Evolutionary conservation across 2,113 vertebrate genomes (phyloP), one percentile per base, ranked within the genome.

Genomic region (Oryzias curvinotus): DNA sequence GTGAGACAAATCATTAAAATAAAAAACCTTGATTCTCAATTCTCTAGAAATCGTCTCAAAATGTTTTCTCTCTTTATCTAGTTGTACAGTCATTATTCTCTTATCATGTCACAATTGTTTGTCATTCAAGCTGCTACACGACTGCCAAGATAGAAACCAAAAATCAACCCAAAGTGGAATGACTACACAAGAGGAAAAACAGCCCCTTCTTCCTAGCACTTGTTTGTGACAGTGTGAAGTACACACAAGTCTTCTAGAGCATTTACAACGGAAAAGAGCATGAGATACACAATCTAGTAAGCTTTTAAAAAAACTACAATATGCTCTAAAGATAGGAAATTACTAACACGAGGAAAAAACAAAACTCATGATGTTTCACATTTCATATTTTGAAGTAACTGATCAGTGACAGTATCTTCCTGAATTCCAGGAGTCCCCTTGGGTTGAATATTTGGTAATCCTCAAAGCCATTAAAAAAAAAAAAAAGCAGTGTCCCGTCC

Each of bases 141-240:
- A 74, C 72, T 30, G 78, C 71, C 68, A 79, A 70, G 43, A 57
- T 63, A 85, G 84, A 61, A 84, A 88, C 82, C 87, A 23, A 4
- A 73, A 83, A 82, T 68, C 23, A 82, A 81, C 72, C 62, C 51
- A 72, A 75, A 74, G 68, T 84, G 82, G 84, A 89, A 89, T 89
- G 85, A 75, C 84, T 81, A 82, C 74, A 82, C 53, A 46, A 71
- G 56, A 83, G 59, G 72, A 68, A 75, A 77, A 85, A 64, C 47
- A 59, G 5, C 1, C 59, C 74, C 47, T 65, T 66, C 78, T 57
- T 16, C 19, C 36, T 78, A 71, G 57, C 56, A 77, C 68, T 73
- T 18, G 50, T 82, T 57, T 54, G 61, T 57, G 75, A 79, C 76
- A 75, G 80, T 73, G 73, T 81, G 84, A 67, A 73, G 73, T 84